phyloP scores from a whole-genome alignment of 2,888 invertebrate species.

The Tenthredo scrophulariae region DNA sequence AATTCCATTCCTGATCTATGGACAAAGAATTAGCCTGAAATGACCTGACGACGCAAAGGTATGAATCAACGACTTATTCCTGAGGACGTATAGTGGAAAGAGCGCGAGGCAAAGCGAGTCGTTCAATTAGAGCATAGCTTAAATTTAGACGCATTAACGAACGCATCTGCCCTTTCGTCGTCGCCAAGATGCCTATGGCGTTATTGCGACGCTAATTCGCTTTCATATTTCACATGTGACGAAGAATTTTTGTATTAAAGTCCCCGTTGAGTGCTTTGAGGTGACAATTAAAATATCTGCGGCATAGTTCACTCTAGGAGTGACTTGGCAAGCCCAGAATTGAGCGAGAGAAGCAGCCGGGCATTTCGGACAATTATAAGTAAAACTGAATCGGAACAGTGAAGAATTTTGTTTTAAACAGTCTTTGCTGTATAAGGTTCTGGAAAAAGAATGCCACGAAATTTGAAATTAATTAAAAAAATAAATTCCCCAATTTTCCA shows the following conservation, averaged over 20 bases:
- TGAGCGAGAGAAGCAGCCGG: slow-evolving; percentile 41
- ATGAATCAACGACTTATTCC: slow-evolving; percentile 46
- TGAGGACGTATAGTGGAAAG: neutral
- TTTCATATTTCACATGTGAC: slow-evolving; percentile 68
- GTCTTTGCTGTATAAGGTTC: neutral
- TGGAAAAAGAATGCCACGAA: neutral
- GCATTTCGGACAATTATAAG: slow-evolving; percentile 3
- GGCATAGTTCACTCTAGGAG: slow-evolving; percentile 67
- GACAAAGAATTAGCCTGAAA: slow-evolving; percentile 26
- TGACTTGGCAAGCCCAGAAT: slow-evolving; percentile 63
- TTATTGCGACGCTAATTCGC: slow-evolving; percentile 56
- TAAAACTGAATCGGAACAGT: neutral
- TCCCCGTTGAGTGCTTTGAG: slow-evolving; percentile 67
- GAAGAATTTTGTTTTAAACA: neutral
- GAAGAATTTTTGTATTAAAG: slow-evolving; percentile 69
- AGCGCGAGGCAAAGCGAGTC: slow-evolving; percentile 19
- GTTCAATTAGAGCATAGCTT: slow-evolving; percentile 48
- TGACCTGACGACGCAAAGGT: neutral
- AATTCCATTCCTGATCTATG: slow-evolving; percentile 18
- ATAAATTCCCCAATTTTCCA: neutral
- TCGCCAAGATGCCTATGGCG: slow-evolving; percentile 40
- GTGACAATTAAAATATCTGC: slow-evolving; percentile 75
- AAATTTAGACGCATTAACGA: slow-evolving; percentile 48
- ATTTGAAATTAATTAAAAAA: neutral
- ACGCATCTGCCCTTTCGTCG: slow-evolving; percentile 36